A percentile compares a stretch with the other conserved stretches of the same genome.
Evolutionary conservation across 1,140 invertebrate species (phyloP).

Genomic region (Steinernema khuongi): DNA sequence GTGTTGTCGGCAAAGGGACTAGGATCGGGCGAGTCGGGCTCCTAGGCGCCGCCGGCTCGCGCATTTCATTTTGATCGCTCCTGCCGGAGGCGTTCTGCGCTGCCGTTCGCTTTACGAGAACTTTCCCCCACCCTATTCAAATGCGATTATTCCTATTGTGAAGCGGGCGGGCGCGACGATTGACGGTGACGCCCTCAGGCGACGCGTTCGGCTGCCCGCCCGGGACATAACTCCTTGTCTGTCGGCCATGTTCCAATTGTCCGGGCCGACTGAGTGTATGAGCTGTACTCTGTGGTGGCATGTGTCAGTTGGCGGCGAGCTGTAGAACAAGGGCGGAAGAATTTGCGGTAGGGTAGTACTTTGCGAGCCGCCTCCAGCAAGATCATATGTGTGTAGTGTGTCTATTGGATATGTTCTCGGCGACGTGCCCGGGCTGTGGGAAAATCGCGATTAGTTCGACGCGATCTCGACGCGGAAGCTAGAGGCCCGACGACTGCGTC

Average conservation of each 20-base stretch:
- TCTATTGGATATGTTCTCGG: neutral
- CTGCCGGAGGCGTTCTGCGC: neutral
- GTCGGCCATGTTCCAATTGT: no score
- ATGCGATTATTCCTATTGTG: neutral
- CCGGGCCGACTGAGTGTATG: neutral
- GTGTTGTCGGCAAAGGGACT: neutral
- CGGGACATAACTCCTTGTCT: neutral
- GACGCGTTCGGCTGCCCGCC: neutral
- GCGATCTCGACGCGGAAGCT: neutral
- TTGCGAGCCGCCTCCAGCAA: neutral
- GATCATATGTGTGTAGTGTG: slow-evolving; percentile 10
- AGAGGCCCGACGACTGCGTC: neutral
- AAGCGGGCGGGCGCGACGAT: neutral
- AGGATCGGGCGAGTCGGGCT: neutral
- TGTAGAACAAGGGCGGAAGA: neutral
- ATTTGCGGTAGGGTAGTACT: slow-evolving; percentile 5
- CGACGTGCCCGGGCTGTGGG: neutral
- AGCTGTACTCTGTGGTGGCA: neutral
- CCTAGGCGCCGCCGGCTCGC: neutral
- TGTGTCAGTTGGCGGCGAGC: neutral
- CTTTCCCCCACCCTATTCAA: slow-evolving; percentile 7
- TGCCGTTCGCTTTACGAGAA: neutral
- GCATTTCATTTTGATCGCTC: slow-evolving; percentile 15
- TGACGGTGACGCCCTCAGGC: neutral
- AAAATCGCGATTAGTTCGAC: neutral